Evolutionary conservation across 2,888 invertebrate genomes (phyloP), one percentile per base, ranked within the genome.

Genomic region (Acleris sparsana): DNA sequence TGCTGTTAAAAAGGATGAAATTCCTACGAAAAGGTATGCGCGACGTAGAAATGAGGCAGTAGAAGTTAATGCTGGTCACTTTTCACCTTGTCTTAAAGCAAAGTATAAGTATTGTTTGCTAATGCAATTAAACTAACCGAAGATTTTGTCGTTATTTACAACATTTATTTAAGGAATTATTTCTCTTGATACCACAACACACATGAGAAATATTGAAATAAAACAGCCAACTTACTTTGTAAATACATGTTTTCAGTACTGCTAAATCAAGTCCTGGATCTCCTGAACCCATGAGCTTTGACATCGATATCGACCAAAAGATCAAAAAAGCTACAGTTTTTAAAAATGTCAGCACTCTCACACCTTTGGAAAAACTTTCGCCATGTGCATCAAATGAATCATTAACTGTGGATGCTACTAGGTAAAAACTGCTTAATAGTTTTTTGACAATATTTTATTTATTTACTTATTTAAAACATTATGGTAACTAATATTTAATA

Each of bases 311-410:
- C 43, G 84, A 86, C 53, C 82, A 84, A 71, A 89, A 86, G 78
- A 70, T 71, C 9, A 91, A 89, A 77, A 79, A 79, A 69, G 69
- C 83, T 65, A 71, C 82, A 58, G 81, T 83, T 73, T 78, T 82
- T 48, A 91, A 86, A 68, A 88, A 78, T 68, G 72, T 89, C 0
- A 86, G 85, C 17, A 89, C 84, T 56, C 80, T 88, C 43, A 80
- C 88, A 46, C 89, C 93, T 39, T 88, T 94, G 71, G 90, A 93
- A 73, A 93, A 94, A 74, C 83, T 93, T 25, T 96, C 96, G 5
- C 95, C 96, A 7, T 97, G 96, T 85, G 96, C 96, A 56, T 97
- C 97, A 43, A 96, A 95, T 75, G 97, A 97, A 85, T 97, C 97
- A 13, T 87, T 97, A 70, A 95, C 96, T n/a, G 96, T 96, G 73